Evolutionary conservation across 2,888 invertebrate genomes (phyloP).

Genomic region (Rotaria sp.): DNA sequence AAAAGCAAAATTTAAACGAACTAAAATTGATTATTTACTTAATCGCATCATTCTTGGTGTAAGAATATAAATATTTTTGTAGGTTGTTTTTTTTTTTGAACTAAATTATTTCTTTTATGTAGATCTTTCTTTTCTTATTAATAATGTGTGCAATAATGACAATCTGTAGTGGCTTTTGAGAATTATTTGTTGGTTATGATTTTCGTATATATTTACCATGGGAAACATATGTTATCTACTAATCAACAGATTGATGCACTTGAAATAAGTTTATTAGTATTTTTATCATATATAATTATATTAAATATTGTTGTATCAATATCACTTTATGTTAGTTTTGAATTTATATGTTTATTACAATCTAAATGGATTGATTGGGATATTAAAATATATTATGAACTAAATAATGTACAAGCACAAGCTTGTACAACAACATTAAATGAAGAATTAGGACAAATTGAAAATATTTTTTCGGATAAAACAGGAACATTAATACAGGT

Average conservation of each 20-base stretch:
- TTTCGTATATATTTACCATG: conserved; percentile 75
- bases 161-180: conserved; percentile 94
- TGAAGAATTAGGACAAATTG: conserved; percentile 95
- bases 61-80: conserved; percentile 44
- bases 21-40: conserved; percentile 94
- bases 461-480: conserved; percentile 98
- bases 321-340: conserved; percentile 74
- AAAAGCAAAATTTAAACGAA: conserved; percentile 96
- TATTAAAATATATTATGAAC: conserved; percentile 88
- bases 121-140: conserved; percentile 89
- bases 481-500: conserved; percentile 89
- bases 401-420: conserved; percentile 75
- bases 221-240: conserved; percentile 79
- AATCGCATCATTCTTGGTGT: conserved; percentile 99
- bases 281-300: conserved; percentile 98
- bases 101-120: conserved; percentile 57
- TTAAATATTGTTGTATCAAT: conserved; percentile 99
- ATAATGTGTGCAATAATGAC: conserved; percentile 96
- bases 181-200: conserved; percentile 69
- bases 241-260: conserved; percentile 55
- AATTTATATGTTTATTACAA: conserved; percentile 92
- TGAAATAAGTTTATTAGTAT: conserved; percentile 86
- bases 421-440: conserved; percentile 94
- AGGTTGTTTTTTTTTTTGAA: too few species aligned
- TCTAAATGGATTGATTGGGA: conserved; percentile 99